Conservation (phyloP, 2,797 vertebrate genomes). For the Chrysolophus pictus region DNA sequence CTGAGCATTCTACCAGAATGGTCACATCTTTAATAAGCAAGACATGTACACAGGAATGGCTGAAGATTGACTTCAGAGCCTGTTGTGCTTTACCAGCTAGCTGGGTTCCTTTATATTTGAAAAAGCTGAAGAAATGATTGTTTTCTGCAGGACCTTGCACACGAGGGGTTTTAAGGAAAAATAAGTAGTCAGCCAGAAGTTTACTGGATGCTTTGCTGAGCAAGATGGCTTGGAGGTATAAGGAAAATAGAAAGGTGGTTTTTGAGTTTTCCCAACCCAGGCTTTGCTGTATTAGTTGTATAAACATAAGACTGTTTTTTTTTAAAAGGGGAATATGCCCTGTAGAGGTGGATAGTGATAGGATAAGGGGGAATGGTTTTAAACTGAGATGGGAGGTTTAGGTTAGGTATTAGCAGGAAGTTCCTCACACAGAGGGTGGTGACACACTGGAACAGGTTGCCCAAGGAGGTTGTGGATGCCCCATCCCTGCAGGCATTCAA, state of each 20-base stretch:
- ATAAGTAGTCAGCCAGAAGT: neutral
- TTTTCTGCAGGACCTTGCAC: neutral
- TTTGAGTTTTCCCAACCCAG: neutral
- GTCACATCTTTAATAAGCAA: neutral
- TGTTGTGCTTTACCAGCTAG: neutral
- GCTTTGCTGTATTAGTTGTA: neutral
- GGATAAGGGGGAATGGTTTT: too few relatives aligned
- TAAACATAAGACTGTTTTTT: neutral
- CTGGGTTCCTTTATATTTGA: neutral
- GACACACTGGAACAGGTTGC: too few relatives aligned
- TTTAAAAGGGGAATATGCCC: neutral
- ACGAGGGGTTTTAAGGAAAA: neutral
- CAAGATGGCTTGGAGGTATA: neutral
- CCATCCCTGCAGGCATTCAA: too few relatives aligned
- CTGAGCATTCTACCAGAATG: neutral
- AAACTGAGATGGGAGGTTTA: too few relatives aligned
- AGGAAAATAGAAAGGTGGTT: neutral
- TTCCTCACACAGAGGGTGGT: too few relatives aligned
- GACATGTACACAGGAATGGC: accelerated
- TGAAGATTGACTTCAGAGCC: neutral
- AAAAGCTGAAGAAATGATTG: neutral
- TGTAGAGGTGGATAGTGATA: too few relatives aligned
- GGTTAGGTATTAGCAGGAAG: too few relatives aligned
- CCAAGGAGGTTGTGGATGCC: too few relatives aligned
- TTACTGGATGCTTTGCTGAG: neutral